Conservation (phyloP, 2,888 invertebrate genomes). For the Callinectes sapidus region DNA sequence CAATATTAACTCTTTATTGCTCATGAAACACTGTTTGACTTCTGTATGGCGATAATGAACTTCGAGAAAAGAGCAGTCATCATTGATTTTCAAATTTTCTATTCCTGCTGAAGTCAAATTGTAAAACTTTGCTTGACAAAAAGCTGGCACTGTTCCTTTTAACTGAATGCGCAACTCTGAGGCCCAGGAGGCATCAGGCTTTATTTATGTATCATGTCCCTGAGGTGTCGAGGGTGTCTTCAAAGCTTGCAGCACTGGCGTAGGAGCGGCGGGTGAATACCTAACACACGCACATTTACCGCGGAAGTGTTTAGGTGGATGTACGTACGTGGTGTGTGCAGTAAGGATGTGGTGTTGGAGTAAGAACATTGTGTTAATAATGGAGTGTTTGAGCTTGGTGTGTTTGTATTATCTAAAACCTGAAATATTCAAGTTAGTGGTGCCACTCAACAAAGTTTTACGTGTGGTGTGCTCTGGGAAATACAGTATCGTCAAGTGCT, state of each 20-base stretch:
- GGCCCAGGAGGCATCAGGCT: background rate
- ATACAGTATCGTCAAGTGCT: constrained; percentile 22
- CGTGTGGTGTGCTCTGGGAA: background rate
- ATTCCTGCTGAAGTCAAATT: background rate
- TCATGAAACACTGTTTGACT: background rate
- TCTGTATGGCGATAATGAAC: background rate
- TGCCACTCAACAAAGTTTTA: background rate
- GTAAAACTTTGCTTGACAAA: background rate
- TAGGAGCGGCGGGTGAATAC: background rate
- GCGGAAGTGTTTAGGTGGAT: background rate
- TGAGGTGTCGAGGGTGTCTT: background rate
- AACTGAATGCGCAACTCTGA: background rate
- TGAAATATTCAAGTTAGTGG: background rate
- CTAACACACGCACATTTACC: background rate
- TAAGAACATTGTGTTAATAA: background rate
- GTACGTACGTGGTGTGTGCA: background rate
- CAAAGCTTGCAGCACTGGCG: background rate
- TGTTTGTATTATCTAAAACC: background rate
- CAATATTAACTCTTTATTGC: background rate
- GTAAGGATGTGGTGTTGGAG: background rate
- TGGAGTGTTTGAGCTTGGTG: background rate
- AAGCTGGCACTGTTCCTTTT: background rate
- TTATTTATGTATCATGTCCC: background rate
- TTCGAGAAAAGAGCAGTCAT: background rate
- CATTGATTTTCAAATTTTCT: background rate